phyloP scores from a whole-genome alignment of 2,888 invertebrate species.

The Ormyrus rosae region DNA sequence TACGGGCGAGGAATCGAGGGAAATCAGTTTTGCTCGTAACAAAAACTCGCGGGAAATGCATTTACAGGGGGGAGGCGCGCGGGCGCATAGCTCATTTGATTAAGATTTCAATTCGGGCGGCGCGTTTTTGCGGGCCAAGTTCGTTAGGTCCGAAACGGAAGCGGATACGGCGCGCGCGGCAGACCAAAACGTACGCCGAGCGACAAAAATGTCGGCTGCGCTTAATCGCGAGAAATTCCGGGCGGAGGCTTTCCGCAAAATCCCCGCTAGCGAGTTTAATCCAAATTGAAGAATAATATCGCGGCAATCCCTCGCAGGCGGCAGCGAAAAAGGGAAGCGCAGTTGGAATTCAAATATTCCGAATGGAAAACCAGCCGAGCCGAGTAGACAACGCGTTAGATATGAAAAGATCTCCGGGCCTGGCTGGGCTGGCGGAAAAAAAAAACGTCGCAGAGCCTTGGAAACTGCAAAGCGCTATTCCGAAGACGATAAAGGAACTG shows the following conservation, averaged over 20 bases:
- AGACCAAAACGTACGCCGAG: too few species aligned
- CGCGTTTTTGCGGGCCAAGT: slow-evolving; percentile 19
- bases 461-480: too few species aligned
- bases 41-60: slow-evolving; percentile 32
- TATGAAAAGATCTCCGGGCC: slow-evolving; percentile 38
- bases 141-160: not conserved
- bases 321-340: slow-evolving; percentile 8
- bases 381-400: not conserved
- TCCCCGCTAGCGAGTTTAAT: slow-evolving; percentile 57
- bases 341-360: slow-evolving; percentile 61
- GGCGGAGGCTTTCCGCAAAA: not conserved
- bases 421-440: too few species aligned
- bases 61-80: not conserved
- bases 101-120: slow-evolving; percentile 38
- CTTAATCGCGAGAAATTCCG: slow-evolving; percentile 41
- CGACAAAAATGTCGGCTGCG: slow-evolving; percentile 21
- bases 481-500: slow-evolving; percentile 16
- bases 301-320: slow-evolving; percentile 6
- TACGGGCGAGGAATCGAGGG: slow-evolving; percentile 12
- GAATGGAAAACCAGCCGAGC: slow-evolving; percentile 55
- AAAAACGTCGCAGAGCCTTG: too few species aligned
- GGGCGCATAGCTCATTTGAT: slow-evolving; percentile 41
- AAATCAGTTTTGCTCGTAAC: slow-evolving; percentile 22
- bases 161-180: not conserved
- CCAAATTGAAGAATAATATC: slow-evolving; percentile 68